Base-by-base conservation (phyloP, 1,140 invertebrate species). In the Marisa cornuarietis region DNA sequence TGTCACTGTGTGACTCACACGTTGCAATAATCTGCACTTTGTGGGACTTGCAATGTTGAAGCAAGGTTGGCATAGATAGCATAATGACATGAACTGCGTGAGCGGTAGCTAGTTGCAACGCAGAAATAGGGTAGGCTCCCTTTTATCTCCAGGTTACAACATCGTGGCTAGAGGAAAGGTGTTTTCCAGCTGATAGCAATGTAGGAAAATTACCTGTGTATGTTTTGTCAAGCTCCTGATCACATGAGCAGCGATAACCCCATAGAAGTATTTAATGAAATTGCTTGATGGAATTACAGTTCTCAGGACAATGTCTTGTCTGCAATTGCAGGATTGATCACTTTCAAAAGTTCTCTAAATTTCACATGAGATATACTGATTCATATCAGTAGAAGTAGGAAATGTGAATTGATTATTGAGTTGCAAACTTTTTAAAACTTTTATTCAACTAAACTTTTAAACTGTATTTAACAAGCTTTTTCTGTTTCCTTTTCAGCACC, bases 401-500 rank as follows among this genome's bases (percentile, higher is more conserved):
- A 42, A 42, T 42, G 7, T 8, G 51, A 71, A 71, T 68, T 14
- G 18, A 18, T 63, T 18, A 20, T 20, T 7, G 13, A n/a, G 16
- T 74, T 58, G 22, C n/a, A n/a, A 54, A 58, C 52, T 22, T 74
- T 74, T 58, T 5, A 5, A n/a, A 54, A 58, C 52, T 22, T 74
- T 54, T 8, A 24, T 74, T n/a, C 5, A 54, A 74, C 14, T 74
- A 54, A 42, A 42, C 22, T 49, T 18, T 49, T 51, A 22, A 71
- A 26, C 22, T 14, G 24, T 11, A n/a, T n/a, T n/a, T n/a, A 16
- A 13, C 31, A 22, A 54, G n/a, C n/a, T n/a, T 61, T 26, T 75
- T 61, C 58, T 13, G 22, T 77, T 18, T 63, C 24, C 14, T 26
- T 77, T 51, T 5, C 76, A 77, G 69, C 72, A 26, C 79, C 79